A percentile compares a stretch with the other conserved stretches of the same genome.
Conservation (phyloP, 2,888 invertebrate genomes). For the Griposia aprilina region DNA sequence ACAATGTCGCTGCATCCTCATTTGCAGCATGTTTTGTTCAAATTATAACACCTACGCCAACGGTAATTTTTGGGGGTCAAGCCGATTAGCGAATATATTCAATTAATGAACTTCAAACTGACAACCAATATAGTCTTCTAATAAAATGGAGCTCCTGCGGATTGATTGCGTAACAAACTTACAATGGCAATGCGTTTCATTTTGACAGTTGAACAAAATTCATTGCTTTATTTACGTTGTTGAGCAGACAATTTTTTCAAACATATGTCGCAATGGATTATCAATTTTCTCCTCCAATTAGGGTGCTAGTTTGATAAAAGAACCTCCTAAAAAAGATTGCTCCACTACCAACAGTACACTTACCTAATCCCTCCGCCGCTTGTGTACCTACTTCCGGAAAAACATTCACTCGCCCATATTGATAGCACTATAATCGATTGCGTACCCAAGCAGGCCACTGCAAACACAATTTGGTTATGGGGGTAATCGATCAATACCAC, state of each 20-base stretch:
- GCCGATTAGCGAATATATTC: constrained; percentile 19
- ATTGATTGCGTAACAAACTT: background rate
- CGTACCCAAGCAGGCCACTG: background rate
- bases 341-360: background rate
- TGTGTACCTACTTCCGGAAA: background rate
- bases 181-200: background rate
- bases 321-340: background rate
- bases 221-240: background rate
- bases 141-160: background rate
- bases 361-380: background rate
- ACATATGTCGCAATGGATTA: background rate
- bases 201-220: background rate
- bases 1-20: constrained; percentile 55
- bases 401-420: background rate
- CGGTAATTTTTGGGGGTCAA: constrained; percentile 8
- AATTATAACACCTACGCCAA: constrained; percentile 45
- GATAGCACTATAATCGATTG: constrained; percentile 9
- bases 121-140: background rate
- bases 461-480: constrained; percentile 25
- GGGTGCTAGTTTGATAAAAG: background rate
- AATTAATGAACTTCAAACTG: constrained; percentile 17
- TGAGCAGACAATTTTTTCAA: background rate
- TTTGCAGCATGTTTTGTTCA: constrained; percentile 43
- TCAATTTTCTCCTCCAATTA: background rate
- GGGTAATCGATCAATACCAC: constrained; percentile 18